Evolutionary conservation across 2,888 invertebrate genomes (phyloP).

Genomic region (Troides oblongomaculatus): DNA sequence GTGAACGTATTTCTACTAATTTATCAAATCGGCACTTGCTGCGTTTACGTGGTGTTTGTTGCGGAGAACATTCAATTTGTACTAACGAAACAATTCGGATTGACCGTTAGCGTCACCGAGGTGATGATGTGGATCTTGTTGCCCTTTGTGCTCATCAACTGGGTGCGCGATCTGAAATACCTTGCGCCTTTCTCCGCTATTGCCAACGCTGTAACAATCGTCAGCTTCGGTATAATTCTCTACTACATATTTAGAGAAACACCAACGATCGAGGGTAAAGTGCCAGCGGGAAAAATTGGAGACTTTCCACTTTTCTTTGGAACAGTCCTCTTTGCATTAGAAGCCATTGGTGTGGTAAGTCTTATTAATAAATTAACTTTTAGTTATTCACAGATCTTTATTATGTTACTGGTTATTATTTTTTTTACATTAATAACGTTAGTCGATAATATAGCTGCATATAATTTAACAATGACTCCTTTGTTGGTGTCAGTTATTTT

Average conservation of each 20-base stretch:
- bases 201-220: conserved; percentile 91
- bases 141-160: conserved; percentile 89
- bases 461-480: too few relatives aligned
- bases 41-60: conserved; percentile 97
- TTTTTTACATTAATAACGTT: neutral
- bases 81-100: conserved; percentile 72
- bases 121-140: conserved; percentile 87
- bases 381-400: neutral
- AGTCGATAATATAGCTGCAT: too few relatives aligned
- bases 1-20: conserved; percentile 88
- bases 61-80: conserved; percentile 90
- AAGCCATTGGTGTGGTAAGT: conserved; percentile 95
- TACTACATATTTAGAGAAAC: conserved; percentile 90
- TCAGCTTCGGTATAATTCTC: conserved; percentile 91
- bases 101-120: conserved; percentile 77
- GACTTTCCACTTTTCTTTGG: conserved; percentile 96
- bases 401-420: neutral
- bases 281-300: conserved; percentile 81
- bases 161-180: conserved; percentile 90
- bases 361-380: neutral
- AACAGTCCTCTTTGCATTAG: conserved; percentile 96
- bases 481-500: too few relatives aligned
- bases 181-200: conserved; percentile 94
- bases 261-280: conserved; percentile 81
- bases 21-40: conserved; percentile 97